Evolutionary conservation across 2,113 vertebrate genomes (phyloP).

Genomic region (Myxocyprinus asiaticus): DNA sequence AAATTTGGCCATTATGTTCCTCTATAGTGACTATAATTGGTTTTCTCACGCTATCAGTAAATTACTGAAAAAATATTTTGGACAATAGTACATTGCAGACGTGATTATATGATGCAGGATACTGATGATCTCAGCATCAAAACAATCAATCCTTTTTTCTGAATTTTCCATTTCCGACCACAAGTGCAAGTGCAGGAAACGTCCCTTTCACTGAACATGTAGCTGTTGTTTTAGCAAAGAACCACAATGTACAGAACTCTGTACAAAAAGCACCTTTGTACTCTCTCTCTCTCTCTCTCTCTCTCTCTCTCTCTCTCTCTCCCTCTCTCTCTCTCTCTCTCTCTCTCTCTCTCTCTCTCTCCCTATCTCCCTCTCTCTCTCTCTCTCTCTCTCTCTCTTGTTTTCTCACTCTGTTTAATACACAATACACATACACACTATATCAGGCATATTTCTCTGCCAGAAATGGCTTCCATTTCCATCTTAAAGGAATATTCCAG

Average conservation of each 20-base stretch:
- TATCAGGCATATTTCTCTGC: too few relatives aligned
- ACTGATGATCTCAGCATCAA: slow-evolving; percentile 7
- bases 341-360: neutral
- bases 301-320: neutral
- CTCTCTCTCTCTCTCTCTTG: neutral
- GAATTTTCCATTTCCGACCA: slow-evolving; percentile 62
- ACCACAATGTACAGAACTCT: slow-evolving; percentile 43
- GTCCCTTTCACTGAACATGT: slow-evolving; percentile 48
- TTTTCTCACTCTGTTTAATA: too few relatives aligned
- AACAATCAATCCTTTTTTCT: slow-evolving; percentile 47
- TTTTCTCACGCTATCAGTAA: neutral
- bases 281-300: neutral
- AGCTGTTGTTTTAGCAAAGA: slow-evolving; percentile 45
- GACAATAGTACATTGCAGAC: neutral
- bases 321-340: neutral
- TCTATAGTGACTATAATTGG: too few relatives aligned
- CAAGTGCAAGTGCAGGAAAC: slow-evolving; percentile 52
- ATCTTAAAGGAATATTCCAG: too few relatives aligned
- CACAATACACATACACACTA: too few relatives aligned
- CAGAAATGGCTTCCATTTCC: too few relatives aligned
- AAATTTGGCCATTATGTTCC: too few relatives aligned
- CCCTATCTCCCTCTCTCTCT: neutral
- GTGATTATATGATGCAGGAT: slow-evolving; percentile 33
- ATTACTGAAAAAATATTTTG: neutral
- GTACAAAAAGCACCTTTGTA: neutral